Evolutionary conservation across 2,797 vertebrate species (phyloP), one percentile per base, ranked within the genome.

Genomic region (Silurus aristotelis): DNA sequence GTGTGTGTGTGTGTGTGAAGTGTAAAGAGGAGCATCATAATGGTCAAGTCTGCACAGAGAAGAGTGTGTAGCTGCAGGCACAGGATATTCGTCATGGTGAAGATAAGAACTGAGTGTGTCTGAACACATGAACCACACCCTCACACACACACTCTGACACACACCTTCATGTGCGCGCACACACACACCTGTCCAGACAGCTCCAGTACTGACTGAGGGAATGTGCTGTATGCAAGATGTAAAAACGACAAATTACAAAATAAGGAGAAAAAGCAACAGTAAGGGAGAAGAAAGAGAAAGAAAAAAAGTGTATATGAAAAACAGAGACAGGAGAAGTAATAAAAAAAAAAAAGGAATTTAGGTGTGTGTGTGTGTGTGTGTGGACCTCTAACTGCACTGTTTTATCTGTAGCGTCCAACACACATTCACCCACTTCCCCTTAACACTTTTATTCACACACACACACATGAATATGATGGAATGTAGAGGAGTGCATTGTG

Each of bases 1-100:
- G 76, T 43, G 58, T 78, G 76, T 61, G 75, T 43, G 60, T 48
- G 60, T 80, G 80, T 81, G 14, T 20, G 9, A 12, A 72, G 12
- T 14, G 6, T 19, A 7, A 25, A 73, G 71, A 72, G 14, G 27
- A 78, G 19, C 56, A 22, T 43, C 31, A 13, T 78, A 78, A 77
- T 38, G 25, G 52, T 60, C 75, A 58, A 27, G 83, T 87, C 80
- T 61, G 80, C 63, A n/a, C 83, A 77, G 81, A 22, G 20, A 68
- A 58, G 52, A 84, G 86, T 79, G 27, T 70, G 76, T 48, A 58
- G 84, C 88, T 83, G 82, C 25, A 86, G 83, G 88, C 84, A 22
- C 84, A 87, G 88, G 83, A 90, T 84, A 89, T 89, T 88, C 73
- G 84, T 88, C 89, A 91, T 82, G 31, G 70, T 19, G 19, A 78